Conservation (phyloP, 2,113 vertebrate genomes). For the Apodemus sylvaticus region DNA sequence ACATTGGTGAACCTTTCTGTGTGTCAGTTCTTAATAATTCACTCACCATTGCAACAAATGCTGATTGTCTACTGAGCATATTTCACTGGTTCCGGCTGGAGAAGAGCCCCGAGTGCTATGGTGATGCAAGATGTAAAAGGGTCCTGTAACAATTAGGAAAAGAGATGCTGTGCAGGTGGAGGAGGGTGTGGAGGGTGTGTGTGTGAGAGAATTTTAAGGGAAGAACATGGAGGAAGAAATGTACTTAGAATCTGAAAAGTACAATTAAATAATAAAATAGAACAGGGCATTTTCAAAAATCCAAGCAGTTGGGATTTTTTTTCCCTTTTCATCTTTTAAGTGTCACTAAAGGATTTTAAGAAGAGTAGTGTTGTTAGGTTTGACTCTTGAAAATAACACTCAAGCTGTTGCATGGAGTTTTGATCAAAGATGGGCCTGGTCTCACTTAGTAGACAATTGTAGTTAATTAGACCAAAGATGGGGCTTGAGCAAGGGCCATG, state of each 20-base stretch:
- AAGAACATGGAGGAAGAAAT: background rate
- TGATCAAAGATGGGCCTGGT: background rate
- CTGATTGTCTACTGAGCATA: background rate
- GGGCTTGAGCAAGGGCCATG: background rate
- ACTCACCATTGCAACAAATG: background rate
- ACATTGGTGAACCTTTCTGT: slow-evolving; percentile 8
- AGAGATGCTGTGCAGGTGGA: background rate
- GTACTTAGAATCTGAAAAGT: background rate
- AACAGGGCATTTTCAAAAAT: background rate
- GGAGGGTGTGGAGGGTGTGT: background rate
- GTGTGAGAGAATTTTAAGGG: background rate
- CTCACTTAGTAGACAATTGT: background rate
- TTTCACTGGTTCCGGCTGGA: background rate
- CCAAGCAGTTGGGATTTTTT: background rate
- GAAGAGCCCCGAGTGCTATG: background rate
- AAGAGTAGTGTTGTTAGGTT: background rate
- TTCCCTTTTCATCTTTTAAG: background rate
- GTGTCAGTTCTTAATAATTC: background rate
- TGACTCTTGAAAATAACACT: slow-evolving; percentile 3
- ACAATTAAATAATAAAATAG: background rate
- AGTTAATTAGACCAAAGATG: background rate
- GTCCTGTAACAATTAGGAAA: background rate
- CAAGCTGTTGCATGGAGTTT: background rate
- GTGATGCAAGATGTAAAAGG: background rate
- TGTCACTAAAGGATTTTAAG: slow-evolving; percentile 6